A percentile compares a stretch with the other conserved stretches of the same genome.
phyloP scores from a whole-genome alignment of 2,797 vertebrate genomes.

The Acanthiza pusilla region DNA sequence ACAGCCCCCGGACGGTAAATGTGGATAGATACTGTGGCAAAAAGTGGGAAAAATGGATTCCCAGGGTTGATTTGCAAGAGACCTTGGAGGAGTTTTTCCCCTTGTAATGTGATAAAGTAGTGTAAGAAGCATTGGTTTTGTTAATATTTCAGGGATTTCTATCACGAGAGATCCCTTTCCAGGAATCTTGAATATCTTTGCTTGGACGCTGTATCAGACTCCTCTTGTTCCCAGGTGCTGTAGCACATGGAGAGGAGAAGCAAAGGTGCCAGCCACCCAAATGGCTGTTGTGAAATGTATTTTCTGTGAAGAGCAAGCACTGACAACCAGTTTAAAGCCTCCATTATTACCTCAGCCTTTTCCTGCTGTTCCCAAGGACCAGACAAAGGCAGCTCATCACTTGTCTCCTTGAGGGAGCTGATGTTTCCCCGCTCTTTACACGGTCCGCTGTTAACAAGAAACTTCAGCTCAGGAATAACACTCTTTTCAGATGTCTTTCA shows the following conservation, averaged over 20 bases:
- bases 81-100: neutral
- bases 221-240: neutral
- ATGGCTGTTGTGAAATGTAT: neutral
- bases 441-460: rapidly evolving
- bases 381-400: neutral
- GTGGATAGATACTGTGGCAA: rapidly evolving
- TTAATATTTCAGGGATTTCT: neutral
- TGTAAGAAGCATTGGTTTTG: rapidly evolving
- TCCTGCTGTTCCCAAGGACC: neutral
- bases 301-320: neutral
- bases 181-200: neutral
- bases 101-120: neutral
- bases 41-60: neutral
- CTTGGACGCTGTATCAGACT: neutral
- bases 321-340: neutral
- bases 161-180: neutral
- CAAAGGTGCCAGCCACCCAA: neutral
- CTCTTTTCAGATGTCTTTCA: neutral
- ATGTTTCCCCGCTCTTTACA: neutral
- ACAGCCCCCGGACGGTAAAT: rapidly evolving
- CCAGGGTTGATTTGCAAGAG: neutral
- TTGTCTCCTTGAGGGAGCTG: neutral
- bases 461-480: neutral
- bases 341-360: neutral
- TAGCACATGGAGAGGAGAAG: neutral